Conservation (phyloP, 2,113 vertebrate genomes). For the Rhinopomastus cyanomelas region DNA sequence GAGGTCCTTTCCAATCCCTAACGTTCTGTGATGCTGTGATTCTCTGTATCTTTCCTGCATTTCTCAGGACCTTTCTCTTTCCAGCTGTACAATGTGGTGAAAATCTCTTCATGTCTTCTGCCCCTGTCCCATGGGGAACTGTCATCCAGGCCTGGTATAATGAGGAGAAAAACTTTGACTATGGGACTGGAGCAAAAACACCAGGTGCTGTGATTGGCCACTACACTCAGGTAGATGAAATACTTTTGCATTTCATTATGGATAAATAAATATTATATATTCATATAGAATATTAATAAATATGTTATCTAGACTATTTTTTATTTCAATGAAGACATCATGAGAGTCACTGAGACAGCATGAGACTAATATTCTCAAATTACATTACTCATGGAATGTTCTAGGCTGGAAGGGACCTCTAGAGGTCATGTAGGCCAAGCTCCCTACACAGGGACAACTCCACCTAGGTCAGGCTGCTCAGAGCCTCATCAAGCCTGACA, state of each 20-base stretch:
- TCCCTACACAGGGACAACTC: too few species aligned
- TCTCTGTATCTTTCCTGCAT: neutral
- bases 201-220: neutral
- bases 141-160: conserved; percentile 43
- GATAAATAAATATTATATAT: neutral
- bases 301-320: too few species aligned
- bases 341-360: neutral
- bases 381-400: too few species aligned
- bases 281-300: too few species aligned
- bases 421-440: too few species aligned
- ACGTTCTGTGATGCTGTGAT: too few species aligned
- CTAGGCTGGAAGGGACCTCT: too few species aligned
- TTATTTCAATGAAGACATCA: neutral
- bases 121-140: neutral
- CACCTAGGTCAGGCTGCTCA: too few species aligned
- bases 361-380: neutral
- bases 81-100: conserved; percentile 70
- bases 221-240: conserved; percentile 70
- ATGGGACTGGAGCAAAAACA: neutral
- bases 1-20: too few species aligned
- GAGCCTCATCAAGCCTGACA: too few species aligned
- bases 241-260: neutral
- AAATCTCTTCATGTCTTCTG: conserved; percentile 50
- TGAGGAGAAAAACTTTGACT: conserved; percentile 47
- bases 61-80: neutral